Base-by-base conservation (phyloP, 2,888 invertebrate genomes). In the Scelioninae gen. 1 region DNA sequence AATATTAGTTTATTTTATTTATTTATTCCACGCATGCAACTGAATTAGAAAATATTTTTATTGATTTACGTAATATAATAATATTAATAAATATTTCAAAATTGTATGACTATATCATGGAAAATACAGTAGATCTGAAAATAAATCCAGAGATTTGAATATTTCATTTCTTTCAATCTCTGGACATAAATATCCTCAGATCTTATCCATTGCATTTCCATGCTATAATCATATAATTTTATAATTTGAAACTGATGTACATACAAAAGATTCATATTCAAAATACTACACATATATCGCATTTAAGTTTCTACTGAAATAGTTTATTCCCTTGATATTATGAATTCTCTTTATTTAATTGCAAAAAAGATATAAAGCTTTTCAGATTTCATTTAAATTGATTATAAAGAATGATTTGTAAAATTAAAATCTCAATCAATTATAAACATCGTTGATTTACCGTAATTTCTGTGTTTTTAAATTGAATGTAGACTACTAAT, bases 111-210 rank as follows among this genome's bases (percentile, higher is more conserved):
- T 38, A 16, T 55, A 10, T 16, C 38, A 16, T 23, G 45, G 29
- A 23, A 13, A 43, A 29, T 15, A 32, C 56, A 16, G 16, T 32
- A n/a, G 32, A 55, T 55, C 32, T 55, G 13, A 23, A 34, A 56
- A 56, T 13, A 56, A 56, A 56, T 56, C 56, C 15, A 0, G 38
- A 40, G 38, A 56, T 56, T 56, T 56, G 56, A 56, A 56, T 55
- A 55, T 55, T 55, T 55, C 55, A 55, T 56, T 56, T 56, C 40
- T 38, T 56, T 40, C 56, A 56, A 56, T 56, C 56, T 56, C 56
- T 56, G 56, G 40, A 38, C 56, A 56, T 40, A 10, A 55, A 55
- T 32, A 23, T 38, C 56, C 56, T 15, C 16, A 10, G n/a, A n/a
- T n/a, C n/a, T n/a, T n/a, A n/a, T 40, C 40, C 40, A 10, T 10